These are phyloP conservation scores for Embidobia sp. DNA, from an alignment of 2,888 invertebrate species.

Conservation along the genomic window DNA sequence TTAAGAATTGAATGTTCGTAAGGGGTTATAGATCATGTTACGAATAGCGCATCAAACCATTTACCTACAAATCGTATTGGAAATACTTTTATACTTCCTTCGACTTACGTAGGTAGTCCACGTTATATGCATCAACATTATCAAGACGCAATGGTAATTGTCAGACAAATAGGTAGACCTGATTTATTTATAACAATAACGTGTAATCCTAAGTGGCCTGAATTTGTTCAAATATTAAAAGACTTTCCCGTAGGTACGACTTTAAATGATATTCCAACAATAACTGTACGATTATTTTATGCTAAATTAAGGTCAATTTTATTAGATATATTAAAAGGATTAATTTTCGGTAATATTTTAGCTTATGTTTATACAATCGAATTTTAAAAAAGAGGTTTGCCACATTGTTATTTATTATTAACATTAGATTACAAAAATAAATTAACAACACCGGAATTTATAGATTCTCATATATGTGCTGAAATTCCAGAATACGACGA, in stretches of 20 bases:
- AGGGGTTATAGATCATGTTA: slow-evolving; percentile 18
- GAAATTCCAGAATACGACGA: slow-evolving; percentile 9
- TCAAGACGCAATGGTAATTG: too few relatives aligned
- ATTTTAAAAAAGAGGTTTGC: too few relatives aligned
- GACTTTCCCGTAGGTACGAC: too few relatives aligned
- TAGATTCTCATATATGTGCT: slow-evolving; percentile 10
- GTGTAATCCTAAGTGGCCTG: not conserved
- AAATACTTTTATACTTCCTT: slow-evolving; percentile 7
- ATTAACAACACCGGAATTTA: not conserved
- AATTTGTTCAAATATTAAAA: not conserved
- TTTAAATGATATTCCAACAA: too few relatives aligned
- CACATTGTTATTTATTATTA: too few relatives aligned
- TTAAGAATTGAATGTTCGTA: slow-evolving; percentile 32
- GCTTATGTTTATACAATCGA: slow-evolving; percentile 5
- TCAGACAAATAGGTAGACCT: too few relatives aligned
- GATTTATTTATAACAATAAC: not conserved
- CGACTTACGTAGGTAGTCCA: too few relatives aligned
- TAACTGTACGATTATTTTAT: too few relatives aligned
- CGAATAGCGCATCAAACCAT: slow-evolving; percentile 16
- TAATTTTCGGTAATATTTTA: slow-evolving; percentile 13
- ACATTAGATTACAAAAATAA: slow-evolving; percentile 20
- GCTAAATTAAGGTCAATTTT: slow-evolving; percentile 6
- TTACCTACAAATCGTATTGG: not conserved
- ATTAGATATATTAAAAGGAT: not conserved
- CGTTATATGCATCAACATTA: too few relatives aligned